Percentiles rank a stretch among this genome's conserved stretches.
Conservation (phyloP, 2,888 invertebrate genomes). For the Alloscopus bannaensis region DNA sequence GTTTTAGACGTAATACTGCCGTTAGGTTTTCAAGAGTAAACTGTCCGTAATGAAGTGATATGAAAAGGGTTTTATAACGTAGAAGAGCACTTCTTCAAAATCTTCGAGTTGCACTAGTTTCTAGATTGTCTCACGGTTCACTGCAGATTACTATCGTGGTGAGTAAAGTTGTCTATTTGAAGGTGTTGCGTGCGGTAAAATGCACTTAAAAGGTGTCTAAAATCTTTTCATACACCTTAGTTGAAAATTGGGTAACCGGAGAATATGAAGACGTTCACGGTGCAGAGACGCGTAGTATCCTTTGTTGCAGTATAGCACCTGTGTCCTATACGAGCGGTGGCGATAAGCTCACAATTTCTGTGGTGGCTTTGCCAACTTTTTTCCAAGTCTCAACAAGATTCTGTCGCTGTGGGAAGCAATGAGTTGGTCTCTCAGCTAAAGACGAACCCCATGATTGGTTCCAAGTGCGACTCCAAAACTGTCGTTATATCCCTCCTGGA, state of each 20-base stretch:
- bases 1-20: slow-evolving; percentile 28
- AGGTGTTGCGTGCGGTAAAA: slow-evolving; percentile 34
- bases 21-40: slow-evolving; percentile 44
- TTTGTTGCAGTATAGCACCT: too few species aligned
- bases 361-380: too few species aligned
- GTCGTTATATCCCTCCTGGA: slow-evolving; percentile 7
- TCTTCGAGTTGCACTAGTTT: slow-evolving; percentile 58
- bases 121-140: slow-evolving; percentile 65
- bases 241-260: slow-evolving; percentile 53
- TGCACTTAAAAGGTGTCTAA: not conserved
- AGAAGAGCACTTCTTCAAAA: slow-evolving; percentile 50
- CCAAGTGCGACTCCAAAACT: slow-evolving; percentile 36
- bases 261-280: slow-evolving; percentile 11
- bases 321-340: too few species aligned
- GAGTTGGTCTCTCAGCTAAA: slow-evolving; percentile 29
- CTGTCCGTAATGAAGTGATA: slow-evolving; percentile 9
- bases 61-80: slow-evolving; percentile 34
- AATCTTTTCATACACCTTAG: slow-evolving; percentile 5
- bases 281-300: slow-evolving; percentile 15
- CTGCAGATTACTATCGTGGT: slow-evolving; percentile 47
- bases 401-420: slow-evolving; percentile 1
- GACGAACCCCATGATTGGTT: slow-evolving; percentile 45
- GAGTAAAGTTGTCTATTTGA: slow-evolving; percentile 18
- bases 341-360: too few species aligned
- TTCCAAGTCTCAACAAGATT: not conserved